Percentiles rank a stretch among this genome's conserved stretches.
Conservation (phyloP, 2,797 vertebrate genomes). For the Bucorvus abyssinicus region DNA sequence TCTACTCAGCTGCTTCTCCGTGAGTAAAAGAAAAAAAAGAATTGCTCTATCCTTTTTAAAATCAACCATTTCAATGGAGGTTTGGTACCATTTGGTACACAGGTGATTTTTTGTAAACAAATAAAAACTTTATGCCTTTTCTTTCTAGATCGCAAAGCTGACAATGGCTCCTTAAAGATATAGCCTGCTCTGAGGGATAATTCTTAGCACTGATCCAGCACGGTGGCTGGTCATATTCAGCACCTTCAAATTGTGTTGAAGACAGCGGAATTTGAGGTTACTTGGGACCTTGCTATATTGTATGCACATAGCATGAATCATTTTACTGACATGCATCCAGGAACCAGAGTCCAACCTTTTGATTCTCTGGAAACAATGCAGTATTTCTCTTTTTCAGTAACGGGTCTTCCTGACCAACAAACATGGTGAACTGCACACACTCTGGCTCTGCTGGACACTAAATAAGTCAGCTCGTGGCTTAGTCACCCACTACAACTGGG, state of each 20-base stretch:
- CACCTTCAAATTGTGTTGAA: not conserved
- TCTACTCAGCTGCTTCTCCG: slow-evolving; percentile 13
- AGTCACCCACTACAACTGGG: not conserved
- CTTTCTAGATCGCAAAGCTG: not conserved
- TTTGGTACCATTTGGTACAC: not conserved
- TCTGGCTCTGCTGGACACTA: not conserved
- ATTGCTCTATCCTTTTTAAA: not conserved
- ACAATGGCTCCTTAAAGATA: not conserved
- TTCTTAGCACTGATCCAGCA: not conserved
- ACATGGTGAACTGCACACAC: not conserved
- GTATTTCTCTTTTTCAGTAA: not conserved
- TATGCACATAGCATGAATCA: not conserved
- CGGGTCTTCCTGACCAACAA: not conserved
- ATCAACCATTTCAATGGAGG: not conserved
- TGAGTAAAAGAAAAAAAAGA: not conserved
- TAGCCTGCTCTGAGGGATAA: not conserved
- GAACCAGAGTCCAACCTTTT: slow-evolving; percentile 1
- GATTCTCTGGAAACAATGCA: not conserved
- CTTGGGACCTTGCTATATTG: not conserved
- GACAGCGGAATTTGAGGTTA: not conserved
- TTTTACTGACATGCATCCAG: not conserved
- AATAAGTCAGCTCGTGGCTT: not conserved
- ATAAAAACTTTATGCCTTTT: not conserved
- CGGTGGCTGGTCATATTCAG: not conserved
- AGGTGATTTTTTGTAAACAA: not conserved